Evolutionary conservation across 2,797 vertebrate genomes (phyloP).

Genomic region (Stomatorhinus walkeri): DNA sequence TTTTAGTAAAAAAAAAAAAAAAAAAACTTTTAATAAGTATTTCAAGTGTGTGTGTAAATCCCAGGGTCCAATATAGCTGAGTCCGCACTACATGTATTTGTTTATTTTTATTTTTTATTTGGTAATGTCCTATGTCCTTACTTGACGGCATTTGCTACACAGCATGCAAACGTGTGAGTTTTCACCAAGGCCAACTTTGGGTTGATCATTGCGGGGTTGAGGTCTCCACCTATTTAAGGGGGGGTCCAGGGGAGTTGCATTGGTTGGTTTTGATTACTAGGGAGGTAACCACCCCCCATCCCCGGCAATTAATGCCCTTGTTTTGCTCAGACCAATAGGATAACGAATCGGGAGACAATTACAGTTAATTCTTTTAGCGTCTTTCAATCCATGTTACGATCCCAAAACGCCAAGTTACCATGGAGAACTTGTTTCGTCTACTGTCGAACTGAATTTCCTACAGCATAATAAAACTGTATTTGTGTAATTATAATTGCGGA

Average conservation of each 20-base stretch:
- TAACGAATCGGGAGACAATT: neutral
- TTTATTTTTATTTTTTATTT: neutral
- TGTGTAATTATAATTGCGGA: neutral
- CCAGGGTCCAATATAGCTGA: slow-evolving; percentile 88
- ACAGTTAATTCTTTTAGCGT: neutral
- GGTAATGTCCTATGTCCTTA: neutral
- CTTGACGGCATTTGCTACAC: neutral
- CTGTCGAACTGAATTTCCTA: neutral
- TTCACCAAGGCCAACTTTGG: neutral
- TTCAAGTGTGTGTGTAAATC: slow-evolving; percentile 62
- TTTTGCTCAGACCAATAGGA: neutral
- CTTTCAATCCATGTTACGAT: neutral
- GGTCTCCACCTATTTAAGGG: neutral
- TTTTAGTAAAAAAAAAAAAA: no score
- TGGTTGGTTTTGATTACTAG: neutral
- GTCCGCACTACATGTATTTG: slow-evolving; percentile 39
- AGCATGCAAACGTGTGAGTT: neutral
- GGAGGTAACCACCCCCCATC: neutral
- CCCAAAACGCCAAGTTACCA: neutral
- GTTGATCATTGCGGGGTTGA: neutral
- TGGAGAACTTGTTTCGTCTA: neutral
- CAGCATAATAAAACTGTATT: neutral
- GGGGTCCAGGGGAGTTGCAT: neutral
- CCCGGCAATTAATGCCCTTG: neutral
- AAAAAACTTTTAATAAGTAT: slow-evolving; percentile 49